Base-by-base conservation (phyloP, 1,140 invertebrate species). In the Delia radicum region DNA sequence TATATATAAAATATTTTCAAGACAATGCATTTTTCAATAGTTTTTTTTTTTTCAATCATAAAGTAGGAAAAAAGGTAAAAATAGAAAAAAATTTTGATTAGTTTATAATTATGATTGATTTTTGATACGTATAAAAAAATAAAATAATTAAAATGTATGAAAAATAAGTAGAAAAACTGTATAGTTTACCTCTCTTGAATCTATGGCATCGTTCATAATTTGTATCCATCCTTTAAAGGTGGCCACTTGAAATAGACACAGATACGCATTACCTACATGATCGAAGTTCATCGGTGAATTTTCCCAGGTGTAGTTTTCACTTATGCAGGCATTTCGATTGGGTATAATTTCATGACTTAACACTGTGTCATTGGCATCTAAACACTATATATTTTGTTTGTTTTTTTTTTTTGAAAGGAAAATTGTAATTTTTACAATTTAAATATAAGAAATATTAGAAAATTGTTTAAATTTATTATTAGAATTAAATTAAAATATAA, bases 271-370 rank as follows among this genome's bases (percentile, higher is more conserved):
- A 42, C 96, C 93, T 10, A 99, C 97, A 88, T 99, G 96, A 87
- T 99, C 98, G 87, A 99, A 99, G 88, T 98, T 99, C 92, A 99
- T 97, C 77, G 92, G 92, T 42, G 96, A 96, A 88, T 98, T 98
- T 87, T 94, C 92, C 98, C 98, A 99, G 18, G 94, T 95, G 81
- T 94, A 94, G 85, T 97, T 97, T 87, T 95, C 94, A 78, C 93
- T 91, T 75, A 91, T 89, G 81, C 95, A 97, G 28, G 93, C 94
- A 81, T 93, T 93, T 82, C 89, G 88, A 83, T 95, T 94, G 28
- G 94, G 93, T 80, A 97, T 95, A 75, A 96, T 95, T 87, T 95
- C 93, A 80, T 91, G 91, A 84, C 94, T 96, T 29, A 96, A 85
- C 72, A 90, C 92, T 73, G 92, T 92, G 84, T 93, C 92, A 82